Conservation (phyloP, 2,888 invertebrate genomes). For the Lingula anatina region DNA sequence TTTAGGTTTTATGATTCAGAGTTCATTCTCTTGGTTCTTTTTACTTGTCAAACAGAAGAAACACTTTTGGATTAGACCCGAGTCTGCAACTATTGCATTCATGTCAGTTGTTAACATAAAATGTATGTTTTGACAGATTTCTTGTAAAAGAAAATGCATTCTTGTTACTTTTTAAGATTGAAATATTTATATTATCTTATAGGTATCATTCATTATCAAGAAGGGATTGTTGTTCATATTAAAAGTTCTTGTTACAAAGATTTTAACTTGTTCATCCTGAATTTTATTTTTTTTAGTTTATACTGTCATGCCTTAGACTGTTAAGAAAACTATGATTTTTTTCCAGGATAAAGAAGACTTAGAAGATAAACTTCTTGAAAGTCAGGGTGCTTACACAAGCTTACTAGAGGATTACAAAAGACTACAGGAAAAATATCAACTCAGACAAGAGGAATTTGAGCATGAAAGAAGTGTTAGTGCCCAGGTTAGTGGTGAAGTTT, state of each 20-base stretch:
- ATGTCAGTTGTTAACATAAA: too few species aligned
- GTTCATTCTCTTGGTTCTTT: conserved; percentile 36
- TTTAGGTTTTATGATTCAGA: too few species aligned
- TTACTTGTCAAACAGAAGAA: background rate
- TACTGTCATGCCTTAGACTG: too few species aligned
- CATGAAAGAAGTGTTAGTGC: conserved; percentile 40
- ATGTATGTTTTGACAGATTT: too few species aligned
- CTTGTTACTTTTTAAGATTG: too few species aligned
- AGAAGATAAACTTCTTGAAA: conserved; percentile 61
- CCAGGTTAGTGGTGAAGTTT: conserved; percentile 21
- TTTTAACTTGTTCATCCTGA: too few species aligned
- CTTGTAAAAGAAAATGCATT: too few species aligned
- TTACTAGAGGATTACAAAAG: conserved; percentile 50
- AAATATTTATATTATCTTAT: too few species aligned
- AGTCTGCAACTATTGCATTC: background rate
- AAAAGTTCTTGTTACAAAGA: too few species aligned
- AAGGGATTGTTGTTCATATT: too few species aligned
- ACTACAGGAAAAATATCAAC: conserved; percentile 29
- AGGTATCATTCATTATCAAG: too few species aligned
- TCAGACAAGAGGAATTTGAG: conserved; percentile 54
- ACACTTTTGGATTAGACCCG: background rate
- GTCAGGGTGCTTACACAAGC: conserved; percentile 58
- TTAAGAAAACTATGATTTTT: too few species aligned
- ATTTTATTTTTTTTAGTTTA: background rate
- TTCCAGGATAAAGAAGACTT: conserved; percentile 55